Evolutionary conservation across 2,888 invertebrate species (phyloP).

Genomic region (Adineta ricciae): DNA sequence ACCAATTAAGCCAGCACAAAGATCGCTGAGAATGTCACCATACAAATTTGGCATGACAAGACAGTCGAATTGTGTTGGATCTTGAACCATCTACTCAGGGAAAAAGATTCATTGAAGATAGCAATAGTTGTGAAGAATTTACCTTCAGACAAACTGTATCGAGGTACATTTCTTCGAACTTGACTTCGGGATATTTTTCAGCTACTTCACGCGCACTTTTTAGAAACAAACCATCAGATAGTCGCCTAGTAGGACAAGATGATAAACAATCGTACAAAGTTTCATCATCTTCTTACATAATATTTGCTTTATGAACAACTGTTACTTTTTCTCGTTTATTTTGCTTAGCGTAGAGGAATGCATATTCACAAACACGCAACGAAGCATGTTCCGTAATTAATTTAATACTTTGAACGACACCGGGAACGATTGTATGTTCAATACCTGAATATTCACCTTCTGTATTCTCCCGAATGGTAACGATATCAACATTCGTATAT

Average conservation of each 20-base stretch:
- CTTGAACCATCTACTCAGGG: slow-evolving; percentile 60
- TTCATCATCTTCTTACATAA: slow-evolving; percentile 64
- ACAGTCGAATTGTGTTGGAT: slow-evolving; percentile 90
- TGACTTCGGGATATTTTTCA: slow-evolving; percentile 76
- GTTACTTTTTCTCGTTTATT: slow-evolving; percentile 75
- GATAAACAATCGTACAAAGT: not conserved
- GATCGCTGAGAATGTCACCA: slow-evolving; percentile 91
- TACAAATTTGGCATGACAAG: slow-evolving; percentile 98
- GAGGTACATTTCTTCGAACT: slow-evolving; percentile 91
- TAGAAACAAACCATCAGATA: slow-evolving; percentile 96
- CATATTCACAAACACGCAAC: slow-evolving; percentile 86
- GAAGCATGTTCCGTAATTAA: slow-evolving; percentile 96
- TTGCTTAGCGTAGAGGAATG: slow-evolving; percentile 84
- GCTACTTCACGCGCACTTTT: slow-evolving; percentile 88
- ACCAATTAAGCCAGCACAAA: slow-evolving; percentile 95
- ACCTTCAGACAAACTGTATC: slow-evolving; percentile 98
- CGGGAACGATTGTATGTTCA: slow-evolving; percentile 96
- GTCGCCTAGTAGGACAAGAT: slow-evolving; percentile 62
- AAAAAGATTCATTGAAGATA: slow-evolving; percentile 21
- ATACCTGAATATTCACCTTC: slow-evolving; percentile 99
- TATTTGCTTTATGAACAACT: slow-evolving; percentile 97
- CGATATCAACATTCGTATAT: slow-evolving; percentile 92
- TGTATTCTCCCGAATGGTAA: slow-evolving; percentile 96
- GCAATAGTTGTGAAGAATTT: slow-evolving; percentile 46
- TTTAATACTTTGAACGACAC: slow-evolving; percentile 98